Percentiles rank a stretch among this genome's conserved stretches.
Evolutionary conservation across 2,888 invertebrate species (phyloP).

Genomic region (Helleia helle): DNA sequence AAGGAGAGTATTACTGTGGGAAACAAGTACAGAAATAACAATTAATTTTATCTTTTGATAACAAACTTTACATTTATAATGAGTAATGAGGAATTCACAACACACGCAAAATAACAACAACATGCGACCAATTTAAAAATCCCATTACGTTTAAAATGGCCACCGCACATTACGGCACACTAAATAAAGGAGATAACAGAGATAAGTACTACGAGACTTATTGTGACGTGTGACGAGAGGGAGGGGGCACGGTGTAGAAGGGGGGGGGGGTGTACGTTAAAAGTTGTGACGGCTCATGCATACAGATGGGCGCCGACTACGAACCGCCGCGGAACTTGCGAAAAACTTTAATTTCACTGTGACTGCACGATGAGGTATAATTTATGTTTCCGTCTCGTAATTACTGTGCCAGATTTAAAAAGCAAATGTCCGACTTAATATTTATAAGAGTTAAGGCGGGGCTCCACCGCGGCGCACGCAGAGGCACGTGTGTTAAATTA

Average conservation of each 20-base stretch:
- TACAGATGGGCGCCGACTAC: constrained; percentile 6
- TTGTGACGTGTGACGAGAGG: constrained; percentile 10
- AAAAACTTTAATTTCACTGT: constrained; percentile 2
- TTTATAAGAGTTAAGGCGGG: too few species aligned
- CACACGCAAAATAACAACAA: not conserved
- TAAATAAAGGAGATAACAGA: not conserved
- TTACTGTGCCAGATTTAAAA: too few species aligned
- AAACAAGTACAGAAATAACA: too few species aligned
- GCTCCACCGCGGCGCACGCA: too few species aligned
- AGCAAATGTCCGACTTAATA: too few species aligned
- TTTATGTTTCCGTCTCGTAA: too few species aligned
- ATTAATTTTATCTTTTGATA: too few species aligned
- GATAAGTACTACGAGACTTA: constrained; percentile 7
- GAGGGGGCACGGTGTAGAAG: too few species aligned
- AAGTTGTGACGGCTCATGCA: constrained; percentile 10
- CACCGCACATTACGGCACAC: not conserved
- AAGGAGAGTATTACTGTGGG: too few species aligned
- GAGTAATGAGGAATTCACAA: not conserved
- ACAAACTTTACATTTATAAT: too few species aligned
- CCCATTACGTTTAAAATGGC: not conserved
- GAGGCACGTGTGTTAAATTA: too few species aligned
- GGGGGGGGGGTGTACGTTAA: constrained; percentile 8
- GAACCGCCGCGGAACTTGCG: too few species aligned
- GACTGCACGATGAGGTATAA: not conserved
- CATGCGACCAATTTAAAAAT: not conserved